Base-by-base conservation (phyloP, 2,113 vertebrate species). In the zebrafish (Danio rerio) region DNA sequence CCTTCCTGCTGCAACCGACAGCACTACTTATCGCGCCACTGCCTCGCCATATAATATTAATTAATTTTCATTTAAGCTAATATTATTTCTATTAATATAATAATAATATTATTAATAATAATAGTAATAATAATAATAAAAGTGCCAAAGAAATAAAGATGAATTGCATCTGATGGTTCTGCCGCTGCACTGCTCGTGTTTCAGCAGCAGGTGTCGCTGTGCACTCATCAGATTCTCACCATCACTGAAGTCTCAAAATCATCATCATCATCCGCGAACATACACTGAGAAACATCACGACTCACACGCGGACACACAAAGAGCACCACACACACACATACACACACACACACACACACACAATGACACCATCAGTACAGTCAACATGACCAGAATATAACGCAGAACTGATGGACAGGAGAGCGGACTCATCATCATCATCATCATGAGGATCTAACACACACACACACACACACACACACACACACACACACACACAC, bases 171-270 rank as follows among this genome's bases (percentile, higher is more conserved):
- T 31, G 31, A 31, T 3, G 31, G 31, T 31, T 31, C 31, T 21
- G 11, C 8, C 45, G 18, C 18, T 77, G 59, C n/a, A 65, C 12
- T 52, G 21, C 11, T 9, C 73, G 8, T 5, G 21, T 3, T 31
- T 59, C 55, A 53, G 61, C 83, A 49, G 72, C 21, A 81, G 83
- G 18, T 56, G 81, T 55, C 72, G 43, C 76, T 66, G 76, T 53
- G 53, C 10, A 5, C 58, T 31, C 31, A 31, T 15, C 74, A 31
- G 56, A 4, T 59, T 11, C 56, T 61, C 10, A 20, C 7, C 75
- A 49, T 11, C 42, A 8, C 58, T 5, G 52, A n/a, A 42, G 43
- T 53, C 65, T 72, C 68, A 50, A 18, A n/a, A 63, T 42, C 65
- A 18, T n/a, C 63, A 10, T 53, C 45, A 52, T 71, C 47, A 71